A percentile compares a stretch with the other conserved stretches of the same genome.
These are phyloP conservation scores for Phoebastria nigripes DNA, from an alignment of 2,797 vertebrate genomes.

Conservation along the genomic window DNA sequence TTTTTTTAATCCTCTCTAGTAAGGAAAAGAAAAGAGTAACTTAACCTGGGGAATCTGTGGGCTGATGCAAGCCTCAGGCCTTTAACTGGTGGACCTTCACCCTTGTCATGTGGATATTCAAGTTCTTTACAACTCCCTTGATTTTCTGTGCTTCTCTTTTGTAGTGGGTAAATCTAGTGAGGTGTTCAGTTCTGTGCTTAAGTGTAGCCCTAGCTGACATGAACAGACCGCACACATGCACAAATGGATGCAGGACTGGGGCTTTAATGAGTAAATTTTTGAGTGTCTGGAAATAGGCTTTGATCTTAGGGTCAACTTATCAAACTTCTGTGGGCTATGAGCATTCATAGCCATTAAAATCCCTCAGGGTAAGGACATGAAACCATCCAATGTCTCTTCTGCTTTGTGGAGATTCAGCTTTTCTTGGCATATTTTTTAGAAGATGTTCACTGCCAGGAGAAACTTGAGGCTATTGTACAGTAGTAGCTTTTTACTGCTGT, in stretches of 20 bases:
- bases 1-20: neutral
- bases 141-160: neutral
- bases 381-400: neutral
- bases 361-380: conserved; percentile 14
- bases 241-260: neutral
- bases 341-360: neutral
- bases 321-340: neutral
- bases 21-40: neutral
- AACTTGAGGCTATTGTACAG: neutral
- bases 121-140: neutral
- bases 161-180: neutral
- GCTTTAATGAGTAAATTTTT: conserved; percentile 1
- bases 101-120: neutral
- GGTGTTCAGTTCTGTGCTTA: neutral
- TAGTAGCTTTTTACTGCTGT: neutral
- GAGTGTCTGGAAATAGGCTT: neutral
- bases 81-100: neutral
- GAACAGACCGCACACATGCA: neutral
- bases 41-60: neutral
- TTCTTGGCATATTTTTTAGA: neutral
- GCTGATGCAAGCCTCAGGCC: neutral
- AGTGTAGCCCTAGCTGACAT: neutral
- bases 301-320: conserved; percentile 3
- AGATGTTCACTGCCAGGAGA: neutral
- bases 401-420: conserved; percentile 10